Percentiles rank a stretch among this genome's conserved stretches.
Conservation (phyloP, 2,888 invertebrate species). For the Phengaris alcon region DNA sequence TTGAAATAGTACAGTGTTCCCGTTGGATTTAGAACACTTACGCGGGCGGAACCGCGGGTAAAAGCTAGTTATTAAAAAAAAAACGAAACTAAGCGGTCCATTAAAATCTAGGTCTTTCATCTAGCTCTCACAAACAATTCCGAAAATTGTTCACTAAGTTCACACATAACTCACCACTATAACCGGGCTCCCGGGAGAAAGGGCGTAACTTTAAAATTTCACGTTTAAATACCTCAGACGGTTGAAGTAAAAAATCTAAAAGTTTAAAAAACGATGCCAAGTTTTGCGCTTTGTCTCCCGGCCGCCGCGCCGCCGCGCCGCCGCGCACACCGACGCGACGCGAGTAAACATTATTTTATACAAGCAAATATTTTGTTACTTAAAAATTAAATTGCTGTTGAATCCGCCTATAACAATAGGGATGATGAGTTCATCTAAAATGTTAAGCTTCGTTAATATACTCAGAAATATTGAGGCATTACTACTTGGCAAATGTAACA, state of each 20-base stretch:
- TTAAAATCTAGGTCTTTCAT: not conserved
- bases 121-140: not conserved
- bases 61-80: too few species aligned
- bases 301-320: conserved; percentile 34
- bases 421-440: too few species aligned
- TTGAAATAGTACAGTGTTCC: too few species aligned
- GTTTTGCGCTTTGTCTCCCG: conserved; percentile 42
- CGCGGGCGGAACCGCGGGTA: too few species aligned
- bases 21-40: too few species aligned
- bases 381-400: too few species aligned
- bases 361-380: too few species aligned
- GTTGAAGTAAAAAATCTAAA: conserved; percentile 44
- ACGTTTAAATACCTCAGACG: conserved; percentile 38
- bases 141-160: not conserved
- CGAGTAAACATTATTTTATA: not conserved
- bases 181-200: not conserved
- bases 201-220: conserved; percentile 29
- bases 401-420: too few species aligned
- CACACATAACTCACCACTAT: not conserved
- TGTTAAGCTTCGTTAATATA: too few species aligned
- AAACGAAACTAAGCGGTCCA: too few species aligned
- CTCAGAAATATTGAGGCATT: too few species aligned
- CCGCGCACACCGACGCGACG: conserved; percentile 39
- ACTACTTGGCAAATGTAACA: too few species aligned
- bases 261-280: conserved; percentile 45